Evolutionary conservation across 2,888 invertebrate species (phyloP), one percentile per base, ranked within the genome.

Genomic region (Pseudococcus longispinus): DNA sequence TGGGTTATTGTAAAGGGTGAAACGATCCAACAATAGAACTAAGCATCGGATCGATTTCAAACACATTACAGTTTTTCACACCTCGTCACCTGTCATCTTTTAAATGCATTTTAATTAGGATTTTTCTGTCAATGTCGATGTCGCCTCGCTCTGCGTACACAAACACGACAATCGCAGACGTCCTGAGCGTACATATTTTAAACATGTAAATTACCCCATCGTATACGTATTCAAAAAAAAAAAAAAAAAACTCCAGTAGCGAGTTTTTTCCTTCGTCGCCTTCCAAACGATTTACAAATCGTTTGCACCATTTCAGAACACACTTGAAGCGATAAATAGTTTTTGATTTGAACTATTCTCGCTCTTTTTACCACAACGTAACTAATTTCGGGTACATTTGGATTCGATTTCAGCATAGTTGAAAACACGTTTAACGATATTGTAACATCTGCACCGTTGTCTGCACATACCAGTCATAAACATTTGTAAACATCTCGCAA

Each of bases 81-180:
- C 77, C 77, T 80, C 77, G 77, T 80, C 77, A 80, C 77, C 77
- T 80, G 77, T 80, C 77, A 80, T 80, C n/a, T 70, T 80, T 42
- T 80, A 80, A 80, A 80, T 42, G 77, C 77, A 80, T 80, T 80
- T 80, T 80, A 80, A 80, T 80, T 80, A 80, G 77, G 20, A 80
- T 80, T 80, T 80, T 20, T 80, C 32, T n/a, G 74, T 80, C 77
- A 20, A 37, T n/a, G n/a, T n/a, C n/a, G n/a, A 70, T n/a, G 18
- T 37, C n/a, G 37, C n/a, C 11, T 42, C 42, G 18, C 70, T 23
- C 29, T 18, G 29, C 18, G 29, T 70, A 26, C 6, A 37, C 37
- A 5, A 5, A 37, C 26, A 15, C 65, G 29, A 42, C 77, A 80
- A 42, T 42, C 42, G 37, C 20, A 6, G 11, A 23, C 20, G 5